Conservation (phyloP, 2,797 vertebrate genomes). For the Acipenser transmontanus region DNA sequence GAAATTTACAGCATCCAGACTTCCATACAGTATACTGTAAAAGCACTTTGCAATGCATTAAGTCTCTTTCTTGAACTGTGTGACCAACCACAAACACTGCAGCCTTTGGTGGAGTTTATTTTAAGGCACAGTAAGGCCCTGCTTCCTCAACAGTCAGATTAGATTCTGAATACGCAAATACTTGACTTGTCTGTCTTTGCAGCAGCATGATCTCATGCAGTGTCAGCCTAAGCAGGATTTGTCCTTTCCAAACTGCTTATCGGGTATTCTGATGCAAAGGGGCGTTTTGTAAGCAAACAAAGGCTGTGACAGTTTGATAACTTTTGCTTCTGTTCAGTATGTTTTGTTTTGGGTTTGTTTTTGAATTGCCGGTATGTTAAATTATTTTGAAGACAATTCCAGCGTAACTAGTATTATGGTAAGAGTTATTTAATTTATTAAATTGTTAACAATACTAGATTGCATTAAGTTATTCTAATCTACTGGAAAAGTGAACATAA, state of each 20-base stretch:
- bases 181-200: conserved; percentile 42
- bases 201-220: conserved; percentile 52
- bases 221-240: conserved; percentile 63
- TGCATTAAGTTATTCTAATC: too few relatives aligned
- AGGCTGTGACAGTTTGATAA: neutral
- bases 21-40: too few relatives aligned
- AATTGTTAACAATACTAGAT: too few relatives aligned
- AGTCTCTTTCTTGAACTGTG: neutral
- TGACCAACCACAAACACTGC: neutral
- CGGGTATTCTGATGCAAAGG: conserved; percentile 42
- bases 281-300: conserved; percentile 9
- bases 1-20: too few relatives aligned
- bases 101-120: conserved; percentile 52
- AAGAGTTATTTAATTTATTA: conserved; percentile 7
- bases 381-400: neutral
- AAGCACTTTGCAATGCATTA: too few relatives aligned
- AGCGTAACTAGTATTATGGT: conserved; percentile 15
- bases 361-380: neutral
- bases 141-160: conserved; percentile 52
- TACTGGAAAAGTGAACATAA: too few relatives aligned
- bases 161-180: conserved; percentile 32
- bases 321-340: neutral
- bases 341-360: neutral
- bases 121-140: conserved; percentile 46
- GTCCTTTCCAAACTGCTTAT: conserved; percentile 56